These are phyloP conservation scores for Oscheius sp. DNA, from an alignment of 2,888 invertebrate species.

Conservation along the genomic window DNA sequence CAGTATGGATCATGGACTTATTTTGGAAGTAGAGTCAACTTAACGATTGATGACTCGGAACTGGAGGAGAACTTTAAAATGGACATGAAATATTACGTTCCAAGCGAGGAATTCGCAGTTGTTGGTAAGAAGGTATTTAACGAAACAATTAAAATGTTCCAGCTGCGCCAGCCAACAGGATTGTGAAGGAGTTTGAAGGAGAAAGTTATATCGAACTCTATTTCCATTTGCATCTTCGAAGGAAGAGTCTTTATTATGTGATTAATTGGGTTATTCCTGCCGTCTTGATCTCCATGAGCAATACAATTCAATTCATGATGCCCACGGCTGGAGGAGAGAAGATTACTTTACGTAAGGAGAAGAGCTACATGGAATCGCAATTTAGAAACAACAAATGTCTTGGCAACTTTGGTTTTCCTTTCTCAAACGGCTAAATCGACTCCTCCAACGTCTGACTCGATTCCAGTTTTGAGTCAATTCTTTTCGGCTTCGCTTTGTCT, in stretches of 20 bases:
- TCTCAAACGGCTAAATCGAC: conserved; percentile 96
- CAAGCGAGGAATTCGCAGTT: conserved; percentile 20
- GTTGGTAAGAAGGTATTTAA: conserved; percentile 11
- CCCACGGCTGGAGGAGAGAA: conserved; percentile 99
- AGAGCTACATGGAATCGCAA: not conserved
- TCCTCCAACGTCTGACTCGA: conserved; percentile 97
- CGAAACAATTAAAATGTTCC: not conserved
- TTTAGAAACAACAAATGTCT: conserved; percentile 71
- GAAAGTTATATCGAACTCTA: conserved; percentile 57
- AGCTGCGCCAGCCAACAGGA: conserved; percentile 19
- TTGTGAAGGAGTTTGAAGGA: conserved; percentile 34
- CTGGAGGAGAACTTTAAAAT: not conserved
- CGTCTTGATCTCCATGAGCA: conserved; percentile 98
- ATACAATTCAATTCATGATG: conserved; percentile 94
- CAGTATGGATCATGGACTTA: conserved; percentile 33
- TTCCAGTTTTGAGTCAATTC: conserved; percentile 90
- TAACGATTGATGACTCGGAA: conserved; percentile 13
- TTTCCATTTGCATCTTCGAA: conserved; percentile 69
- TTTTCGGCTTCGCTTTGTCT: conserved; percentile 64
- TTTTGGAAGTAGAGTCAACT: conserved; percentile 10
- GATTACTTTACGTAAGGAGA: conserved; percentile 85
- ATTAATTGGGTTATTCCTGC: conserved; percentile 91
- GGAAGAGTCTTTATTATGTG: conserved; percentile 81
- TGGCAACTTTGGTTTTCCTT: conserved; percentile 96
- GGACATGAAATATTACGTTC: conserved; percentile 23